A percentile compares a stretch with the other conserved stretches of the same genome.
Conservation (phyloP, 2,797 vertebrate genomes). For the Threskiornis aethiopicus region DNA sequence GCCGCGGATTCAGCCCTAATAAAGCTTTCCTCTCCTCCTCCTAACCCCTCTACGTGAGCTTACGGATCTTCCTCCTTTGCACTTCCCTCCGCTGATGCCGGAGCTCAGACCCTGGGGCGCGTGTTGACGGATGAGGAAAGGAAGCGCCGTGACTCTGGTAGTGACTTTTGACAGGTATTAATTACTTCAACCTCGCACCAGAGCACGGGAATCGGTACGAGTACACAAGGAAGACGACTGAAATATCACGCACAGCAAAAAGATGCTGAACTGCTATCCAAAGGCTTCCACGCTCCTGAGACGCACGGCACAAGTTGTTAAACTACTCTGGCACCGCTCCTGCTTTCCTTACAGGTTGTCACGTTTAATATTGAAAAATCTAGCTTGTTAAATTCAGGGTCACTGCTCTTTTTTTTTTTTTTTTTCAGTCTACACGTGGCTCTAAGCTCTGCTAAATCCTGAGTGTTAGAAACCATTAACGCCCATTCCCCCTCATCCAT, state of each 20-base stretch:
- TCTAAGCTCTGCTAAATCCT: neutral
- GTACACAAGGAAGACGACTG: rapidly evolving
- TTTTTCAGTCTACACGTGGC: neutral
- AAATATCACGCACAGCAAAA: rapidly evolving
- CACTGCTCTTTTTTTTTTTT: neutral
- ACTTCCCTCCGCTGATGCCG: rapidly evolving
- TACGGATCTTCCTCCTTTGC: neutral
- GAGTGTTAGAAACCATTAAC: neutral
- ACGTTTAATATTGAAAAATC: neutral
- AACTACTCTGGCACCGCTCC: neutral
- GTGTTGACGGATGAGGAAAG: neutral
- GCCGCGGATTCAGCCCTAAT: rapidly evolving
- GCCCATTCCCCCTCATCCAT: neutral
- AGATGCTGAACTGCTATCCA: neutral
- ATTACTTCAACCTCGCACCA: neutral
- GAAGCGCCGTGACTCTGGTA: rapidly evolving
- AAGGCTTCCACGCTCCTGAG: rapidly evolving
- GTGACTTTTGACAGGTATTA: neutral
- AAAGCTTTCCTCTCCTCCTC: neutral
- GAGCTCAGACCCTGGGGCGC: neutral
- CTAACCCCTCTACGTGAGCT: neutral
- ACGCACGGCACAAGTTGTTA: neutral
- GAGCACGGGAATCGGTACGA: rapidly evolving
- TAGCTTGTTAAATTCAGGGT: neutral
- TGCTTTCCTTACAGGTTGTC: neutral